phyloP scores from a whole-genome alignment of 2,888 invertebrate genomes.

The Troides helena region DNA sequence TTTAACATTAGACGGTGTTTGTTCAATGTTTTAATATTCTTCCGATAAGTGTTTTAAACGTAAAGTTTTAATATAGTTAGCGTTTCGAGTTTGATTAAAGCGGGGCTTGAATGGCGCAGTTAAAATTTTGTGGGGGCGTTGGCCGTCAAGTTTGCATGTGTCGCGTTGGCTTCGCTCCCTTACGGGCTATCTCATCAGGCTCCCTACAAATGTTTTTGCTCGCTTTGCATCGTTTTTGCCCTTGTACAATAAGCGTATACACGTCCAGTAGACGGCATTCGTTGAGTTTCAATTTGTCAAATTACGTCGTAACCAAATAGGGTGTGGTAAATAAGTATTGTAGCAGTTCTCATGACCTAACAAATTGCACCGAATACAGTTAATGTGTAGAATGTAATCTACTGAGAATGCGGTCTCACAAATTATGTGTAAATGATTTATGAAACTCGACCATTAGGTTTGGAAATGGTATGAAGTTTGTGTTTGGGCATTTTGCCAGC shows the following conservation, averaged over 20 bases:
- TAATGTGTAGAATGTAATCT: too few species aligned
- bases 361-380: too few species aligned
- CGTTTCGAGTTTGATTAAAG: slow-evolving; percentile 54
- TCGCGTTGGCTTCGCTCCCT: slow-evolving; percentile 46
- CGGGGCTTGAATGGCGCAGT: slow-evolving; percentile 48
- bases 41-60: slow-evolving; percentile 3
- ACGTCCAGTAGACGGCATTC: slow-evolving; percentile 37
- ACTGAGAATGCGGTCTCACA: not conserved
- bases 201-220: slow-evolving; percentile 59
- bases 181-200: slow-evolving; percentile 61
- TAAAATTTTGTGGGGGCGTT: slow-evolving; percentile 59
- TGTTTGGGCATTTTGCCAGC: slow-evolving; percentile 32
- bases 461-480: slow-evolving; percentile 18
- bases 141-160: slow-evolving; percentile 41
- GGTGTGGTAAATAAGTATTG: too few species aligned
- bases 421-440: not conserved
- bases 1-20: slow-evolving; percentile 1
- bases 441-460: slow-evolving; percentile 16
- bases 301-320: not conserved
- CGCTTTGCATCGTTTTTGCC: slow-evolving; percentile 53
- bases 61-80: slow-evolving; percentile 39
- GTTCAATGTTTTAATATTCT: slow-evolving; percentile 7
- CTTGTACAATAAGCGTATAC: slow-evolving; percentile 55
- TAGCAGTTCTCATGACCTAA: too few species aligned
- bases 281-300: not conserved